A percentile compares a stretch with the other conserved stretches of the same genome.
Conservation (phyloP, 2,797 vertebrate genomes). For the Phrynocephalus vlangalii region DNA sequence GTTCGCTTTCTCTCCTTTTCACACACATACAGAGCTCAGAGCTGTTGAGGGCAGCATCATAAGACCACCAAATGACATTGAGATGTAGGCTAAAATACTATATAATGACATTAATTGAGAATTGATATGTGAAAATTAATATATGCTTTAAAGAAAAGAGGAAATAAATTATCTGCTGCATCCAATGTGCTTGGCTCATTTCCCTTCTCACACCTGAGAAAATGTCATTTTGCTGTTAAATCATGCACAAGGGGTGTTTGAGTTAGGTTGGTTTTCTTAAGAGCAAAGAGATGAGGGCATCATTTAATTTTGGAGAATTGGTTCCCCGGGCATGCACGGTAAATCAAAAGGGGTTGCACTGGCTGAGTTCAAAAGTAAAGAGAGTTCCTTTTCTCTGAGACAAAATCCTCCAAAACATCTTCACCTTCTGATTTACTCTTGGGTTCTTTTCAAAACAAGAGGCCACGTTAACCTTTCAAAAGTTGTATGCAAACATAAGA, state of each 20-base stretch:
- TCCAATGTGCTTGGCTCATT: not conserved
- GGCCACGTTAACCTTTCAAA: too few relatives aligned
- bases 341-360: too few relatives aligned
- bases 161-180: not conserved
- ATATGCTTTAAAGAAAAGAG: not conserved
- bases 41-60: conserved; percentile 14
- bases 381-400: too few relatives aligned
- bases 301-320: not conserved
- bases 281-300: not conserved
- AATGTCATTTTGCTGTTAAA: conserved; percentile 22
- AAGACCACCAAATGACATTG: conserved; percentile 29
- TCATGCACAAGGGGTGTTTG: conserved; percentile 4
- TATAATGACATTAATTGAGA: too few relatives aligned
- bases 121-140: too few relatives aligned
- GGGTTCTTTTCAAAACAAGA: too few relatives aligned
- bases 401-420: too few relatives aligned
- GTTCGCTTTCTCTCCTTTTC: not conserved
- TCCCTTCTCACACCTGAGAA: conserved; percentile 10
- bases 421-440: too few relatives aligned
- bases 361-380: too few relatives aligned
- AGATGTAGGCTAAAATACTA: too few relatives aligned
- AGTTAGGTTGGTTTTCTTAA: conserved; percentile 9
- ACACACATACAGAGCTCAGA: not conserved
- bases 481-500: too few relatives aligned
- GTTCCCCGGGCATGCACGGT: not conserved